A percentile compares a stretch with the other conserved stretches of the same genome.
phyloP scores from a whole-genome alignment of 2,888 invertebrate species.

The Pardosa pseudoannulata region DNA sequence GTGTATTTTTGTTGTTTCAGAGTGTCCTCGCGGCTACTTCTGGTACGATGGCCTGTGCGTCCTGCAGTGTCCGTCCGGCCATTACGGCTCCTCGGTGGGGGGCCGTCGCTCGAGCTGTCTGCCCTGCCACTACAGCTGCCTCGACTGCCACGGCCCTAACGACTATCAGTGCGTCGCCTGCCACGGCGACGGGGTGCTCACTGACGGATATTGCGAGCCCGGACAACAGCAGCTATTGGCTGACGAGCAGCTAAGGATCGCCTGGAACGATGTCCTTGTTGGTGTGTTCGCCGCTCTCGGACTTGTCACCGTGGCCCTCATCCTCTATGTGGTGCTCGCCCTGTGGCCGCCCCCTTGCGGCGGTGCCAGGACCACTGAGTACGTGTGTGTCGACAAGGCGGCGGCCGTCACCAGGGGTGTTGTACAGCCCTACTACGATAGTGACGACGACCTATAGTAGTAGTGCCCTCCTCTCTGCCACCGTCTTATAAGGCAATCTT shows the following conservation, averaged over 20 bases:
- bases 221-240: neutral
- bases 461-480: too few relatives aligned
- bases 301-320: slow-evolving; percentile 49
- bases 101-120: slow-evolving; percentile 79
- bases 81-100: slow-evolving; percentile 59
- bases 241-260: slow-evolving; percentile 29
- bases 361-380: slow-evolving; percentile 16
- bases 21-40: slow-evolving; percentile 51
- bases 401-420: too few relatives aligned
- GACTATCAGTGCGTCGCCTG: slow-evolving; percentile 85
- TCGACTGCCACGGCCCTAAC: slow-evolving; percentile 83
- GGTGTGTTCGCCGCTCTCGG: slow-evolving; percentile 62
- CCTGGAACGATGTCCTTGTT: slow-evolving; percentile 58
- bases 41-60: slow-evolving; percentile 57
- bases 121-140: slow-evolving; percentile 87
- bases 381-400: slow-evolving; percentile 35
- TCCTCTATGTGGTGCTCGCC: slow-evolving; percentile 46
- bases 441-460: slow-evolving; percentile 55
- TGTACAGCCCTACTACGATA: slow-evolving; percentile 63
- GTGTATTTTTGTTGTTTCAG: slow-evolving; percentile 20
- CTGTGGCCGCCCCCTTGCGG: slow-evolving; percentile 59
- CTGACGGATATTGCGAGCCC: slow-evolving; percentile 73
- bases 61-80: slow-evolving; percentile 59
- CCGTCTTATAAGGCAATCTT: too few relatives aligned
- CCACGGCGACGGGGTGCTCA: slow-evolving; percentile 81